Evolutionary conservation across 2,888 invertebrate species (phyloP).

Genomic region (Bibio marci): DNA sequence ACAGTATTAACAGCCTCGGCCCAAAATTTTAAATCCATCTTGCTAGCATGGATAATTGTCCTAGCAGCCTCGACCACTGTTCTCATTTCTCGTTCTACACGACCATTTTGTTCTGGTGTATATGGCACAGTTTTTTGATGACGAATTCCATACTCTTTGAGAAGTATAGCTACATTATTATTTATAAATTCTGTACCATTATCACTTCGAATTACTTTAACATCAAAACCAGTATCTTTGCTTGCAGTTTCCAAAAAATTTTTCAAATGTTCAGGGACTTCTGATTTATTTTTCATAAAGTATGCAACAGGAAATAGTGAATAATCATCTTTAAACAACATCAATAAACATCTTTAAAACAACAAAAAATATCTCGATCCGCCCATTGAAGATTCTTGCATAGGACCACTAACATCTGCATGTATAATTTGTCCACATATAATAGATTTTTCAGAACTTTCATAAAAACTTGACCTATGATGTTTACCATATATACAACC

Average conservation of each 20-base stretch:
- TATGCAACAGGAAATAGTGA: slow-evolving; percentile 10
- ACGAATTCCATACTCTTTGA: slow-evolving; percentile 5
- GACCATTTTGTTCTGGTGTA: slow-evolving; percentile 11
- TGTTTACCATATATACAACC: slow-evolving; percentile 12
- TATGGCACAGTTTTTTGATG: slow-evolving; percentile 9
- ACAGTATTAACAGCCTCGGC: slow-evolving; percentile 22
- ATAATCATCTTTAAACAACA: slow-evolving; percentile 12
- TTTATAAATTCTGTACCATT: slow-evolving; percentile 8
- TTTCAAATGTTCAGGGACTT: slow-evolving; percentile 8
- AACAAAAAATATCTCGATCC: slow-evolving; percentile 11
- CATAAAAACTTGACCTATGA: slow-evolving; percentile 9
- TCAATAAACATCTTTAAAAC: too few species aligned
- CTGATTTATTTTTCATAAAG: slow-evolving; percentile 11
- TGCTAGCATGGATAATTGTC: slow-evolving; percentile 11
- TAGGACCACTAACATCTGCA: slow-evolving; percentile 13
- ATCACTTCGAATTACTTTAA: slow-evolving; percentile 3
- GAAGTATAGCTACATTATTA: not conserved
- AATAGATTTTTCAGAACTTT: not conserved
- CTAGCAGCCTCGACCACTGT: slow-evolving; percentile 10
- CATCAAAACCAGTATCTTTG: slow-evolving; percentile 1
- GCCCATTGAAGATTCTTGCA: slow-evolving; percentile 9
- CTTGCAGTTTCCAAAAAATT: slow-evolving; percentile 2
- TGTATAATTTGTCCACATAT: slow-evolving; percentile 11
- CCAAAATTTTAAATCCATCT: slow-evolving; percentile 17
- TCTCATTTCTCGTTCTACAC: slow-evolving; percentile 9